Conservation (phyloP, 2,888 invertebrate species). For the Deroplatys truncata region DNA sequence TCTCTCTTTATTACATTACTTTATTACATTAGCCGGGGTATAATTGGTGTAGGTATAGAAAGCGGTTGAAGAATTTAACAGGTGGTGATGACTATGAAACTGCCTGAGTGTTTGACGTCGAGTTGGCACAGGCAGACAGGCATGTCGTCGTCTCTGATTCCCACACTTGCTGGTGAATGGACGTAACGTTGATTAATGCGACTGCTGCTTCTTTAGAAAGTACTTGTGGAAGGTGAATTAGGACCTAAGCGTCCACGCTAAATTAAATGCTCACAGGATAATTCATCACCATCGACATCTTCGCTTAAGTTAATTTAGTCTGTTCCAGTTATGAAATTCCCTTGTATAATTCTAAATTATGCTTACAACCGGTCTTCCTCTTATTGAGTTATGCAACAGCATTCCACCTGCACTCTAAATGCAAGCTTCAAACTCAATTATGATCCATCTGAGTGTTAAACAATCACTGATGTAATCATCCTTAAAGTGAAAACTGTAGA, state of each 20-base stretch:
- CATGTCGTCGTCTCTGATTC: neutral
- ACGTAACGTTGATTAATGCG: neutral
- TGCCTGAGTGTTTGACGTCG: neutral
- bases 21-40: too few species aligned
- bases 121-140: neutral
- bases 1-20: too few species aligned
- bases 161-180: neutral
- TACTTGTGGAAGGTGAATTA: neutral
- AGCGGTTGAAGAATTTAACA: too few species aligned
- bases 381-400: neutral
- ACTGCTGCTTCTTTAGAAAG: neutral
- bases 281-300: neutral
- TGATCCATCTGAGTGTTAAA: too few species aligned
- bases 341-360: too few species aligned
- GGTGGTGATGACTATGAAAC: neutral
- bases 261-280: neutral
- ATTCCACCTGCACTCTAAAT: too few species aligned
- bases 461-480: too few species aligned
- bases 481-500: too few species aligned
- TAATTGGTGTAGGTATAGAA: too few species aligned
- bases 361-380: neutral
- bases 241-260: neutral
- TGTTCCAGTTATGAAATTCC: neutral
- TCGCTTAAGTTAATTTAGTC: neutral
- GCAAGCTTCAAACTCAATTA: too few species aligned